These are phyloP conservation scores for Antedon bifida DNA, from an alignment of 35 echinoderm and acorn worm genomes.

Conservation along the genomic window DNA sequence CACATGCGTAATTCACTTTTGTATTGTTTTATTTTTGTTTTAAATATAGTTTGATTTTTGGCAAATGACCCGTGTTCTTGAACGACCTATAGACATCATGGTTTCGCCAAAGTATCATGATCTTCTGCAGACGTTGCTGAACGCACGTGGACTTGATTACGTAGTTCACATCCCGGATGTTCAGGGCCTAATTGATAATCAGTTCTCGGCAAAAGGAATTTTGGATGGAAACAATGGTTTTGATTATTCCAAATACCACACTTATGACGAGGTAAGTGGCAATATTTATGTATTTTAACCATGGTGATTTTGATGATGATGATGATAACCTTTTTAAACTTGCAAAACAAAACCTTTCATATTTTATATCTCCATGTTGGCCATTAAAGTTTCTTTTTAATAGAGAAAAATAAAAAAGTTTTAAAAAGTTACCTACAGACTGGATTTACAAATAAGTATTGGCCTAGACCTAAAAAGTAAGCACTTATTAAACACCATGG, in stretches of 20 bases:
- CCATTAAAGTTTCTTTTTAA: no score
- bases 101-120: slow-evolving; percentile 1
- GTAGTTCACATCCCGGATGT: slow-evolving; percentile 13
- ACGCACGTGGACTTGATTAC: slow-evolving; percentile 4
- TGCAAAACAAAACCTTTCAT: no score
- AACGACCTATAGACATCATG: slow-evolving; percentile 21
- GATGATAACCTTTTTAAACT: no score
- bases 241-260: slow-evolving; percentile 23
- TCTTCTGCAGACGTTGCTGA: slow-evolving; percentile 5
- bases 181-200: slow-evolving; percentile 21
- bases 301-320: no score
- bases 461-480: no score
- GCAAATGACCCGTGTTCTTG: neutral
- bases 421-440: no score
- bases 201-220: neutral
- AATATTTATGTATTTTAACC: neutral
- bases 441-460: no score
- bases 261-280: slow-evolving; percentile 28
- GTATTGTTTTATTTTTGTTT: no score
- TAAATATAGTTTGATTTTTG: slow-evolving; percentile 29
- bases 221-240: neutral
- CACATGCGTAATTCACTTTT: no score
- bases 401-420: no score
- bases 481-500: no score
- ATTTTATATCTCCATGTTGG: no score